A percentile compares a stretch with the other conserved stretches of the same genome.
Evolutionary conservation across 2,888 invertebrate species (phyloP).

Genomic region (Limenitis camilla): DNA sequence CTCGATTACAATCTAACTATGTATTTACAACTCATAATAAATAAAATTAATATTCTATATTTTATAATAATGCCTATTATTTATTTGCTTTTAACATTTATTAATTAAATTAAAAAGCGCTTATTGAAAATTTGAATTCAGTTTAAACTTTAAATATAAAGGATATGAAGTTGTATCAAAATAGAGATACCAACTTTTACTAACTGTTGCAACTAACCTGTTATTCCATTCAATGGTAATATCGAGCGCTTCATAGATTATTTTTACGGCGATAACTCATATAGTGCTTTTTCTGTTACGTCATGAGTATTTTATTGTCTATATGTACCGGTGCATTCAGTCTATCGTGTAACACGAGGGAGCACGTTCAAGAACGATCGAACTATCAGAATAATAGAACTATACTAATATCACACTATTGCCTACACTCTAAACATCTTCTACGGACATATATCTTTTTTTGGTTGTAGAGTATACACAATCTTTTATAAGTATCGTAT

Average conservation of each 20-base stretch:
- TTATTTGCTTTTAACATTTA: too few species aligned
- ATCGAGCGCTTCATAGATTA: conserved; percentile 21
- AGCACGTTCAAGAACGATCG: neutral
- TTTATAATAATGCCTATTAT: conserved; percentile 3
- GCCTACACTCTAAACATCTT: too few species aligned
- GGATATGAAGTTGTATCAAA: too few species aligned
- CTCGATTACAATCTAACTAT: too few species aligned
- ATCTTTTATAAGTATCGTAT: too few species aligned
- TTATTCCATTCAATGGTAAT: conserved; percentile 47
- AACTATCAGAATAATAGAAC: neutral
- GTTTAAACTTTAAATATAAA: too few species aligned
- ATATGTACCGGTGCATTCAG: conserved; percentile 12
- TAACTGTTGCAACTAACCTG: conserved; percentile 16
- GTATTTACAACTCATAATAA: too few species aligned
- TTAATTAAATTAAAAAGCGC: neutral
- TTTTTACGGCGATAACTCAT: conserved; percentile 1
- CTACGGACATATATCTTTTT: too few species aligned
- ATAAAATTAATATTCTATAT: neutral
- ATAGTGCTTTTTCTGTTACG: conserved; percentile 21
- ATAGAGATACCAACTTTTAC: too few species aligned
- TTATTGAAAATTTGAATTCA: too few species aligned
- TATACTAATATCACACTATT: too few species aligned
- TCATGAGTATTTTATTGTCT: conserved; percentile 18
- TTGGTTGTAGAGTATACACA: too few species aligned
- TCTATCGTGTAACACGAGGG: conserved; percentile 1